These are phyloP conservation scores for Nerophis ophidion DNA, from an alignment of 2,113 vertebrate genomes.

Conservation along the genomic window DNA sequence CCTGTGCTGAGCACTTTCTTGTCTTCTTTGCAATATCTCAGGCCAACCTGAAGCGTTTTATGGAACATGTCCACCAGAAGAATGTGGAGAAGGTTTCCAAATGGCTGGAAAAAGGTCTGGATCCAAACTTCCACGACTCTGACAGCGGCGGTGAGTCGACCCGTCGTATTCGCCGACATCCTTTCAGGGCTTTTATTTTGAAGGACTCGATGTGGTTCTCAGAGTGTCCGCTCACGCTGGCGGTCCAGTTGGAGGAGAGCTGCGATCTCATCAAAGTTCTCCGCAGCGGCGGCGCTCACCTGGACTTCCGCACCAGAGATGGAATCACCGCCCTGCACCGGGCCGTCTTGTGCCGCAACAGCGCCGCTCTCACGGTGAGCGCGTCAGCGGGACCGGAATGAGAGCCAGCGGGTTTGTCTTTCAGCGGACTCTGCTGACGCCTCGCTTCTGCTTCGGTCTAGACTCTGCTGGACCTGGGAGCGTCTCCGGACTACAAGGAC, in stretches of 20 bases:
- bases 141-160: slow-evolving; percentile 66
- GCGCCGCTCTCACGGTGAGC: slow-evolving; percentile 68
- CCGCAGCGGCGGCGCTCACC: slow-evolving; percentile 83
- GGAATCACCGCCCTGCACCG: slow-evolving; percentile 90
- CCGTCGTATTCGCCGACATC: too few relatives aligned
- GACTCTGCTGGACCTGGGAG: slow-evolving; percentile 90
- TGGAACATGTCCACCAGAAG: slow-evolving; percentile 73
- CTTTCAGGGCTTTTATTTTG: background rate
- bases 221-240: slow-evolving; percentile 92
- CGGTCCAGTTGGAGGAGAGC: slow-evolving; percentile 84
- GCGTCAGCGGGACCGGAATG: too few relatives aligned
- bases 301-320: slow-evolving; percentile 92
- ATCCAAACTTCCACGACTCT: slow-evolving; percentile 75
- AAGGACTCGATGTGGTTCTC: slow-evolving; percentile 3
- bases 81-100: slow-evolving; percentile 72
- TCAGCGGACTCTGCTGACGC: too few relatives aligned
- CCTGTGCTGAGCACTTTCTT: background rate
- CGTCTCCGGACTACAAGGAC: slow-evolving; percentile 95
- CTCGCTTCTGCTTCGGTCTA: slow-evolving; percentile 37
- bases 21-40: slow-evolving; percentile 17
- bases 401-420: background rate
- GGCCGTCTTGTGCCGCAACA: slow-evolving; percentile 78
- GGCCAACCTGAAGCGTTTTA: slow-evolving; percentile 77
- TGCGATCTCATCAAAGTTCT: slow-evolving; percentile 84
- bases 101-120: slow-evolving; percentile 74